A percentile compares a stretch with the other conserved stretches of the same genome.
Conservation (phyloP, 2,888 invertebrate species). For the Tuta absoluta region DNA sequence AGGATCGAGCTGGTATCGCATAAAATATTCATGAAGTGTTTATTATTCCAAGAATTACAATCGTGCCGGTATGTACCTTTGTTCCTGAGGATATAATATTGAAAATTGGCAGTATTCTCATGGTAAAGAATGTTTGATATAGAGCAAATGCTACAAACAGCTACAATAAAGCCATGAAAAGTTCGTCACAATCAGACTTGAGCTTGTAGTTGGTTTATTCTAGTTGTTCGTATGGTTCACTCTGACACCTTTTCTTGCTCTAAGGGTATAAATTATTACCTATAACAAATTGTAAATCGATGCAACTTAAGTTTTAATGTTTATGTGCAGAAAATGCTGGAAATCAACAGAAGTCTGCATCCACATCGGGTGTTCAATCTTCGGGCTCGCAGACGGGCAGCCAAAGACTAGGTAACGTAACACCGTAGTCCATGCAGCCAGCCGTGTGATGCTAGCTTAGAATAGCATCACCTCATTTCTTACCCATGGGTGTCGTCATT, state of each 20-base stretch:
- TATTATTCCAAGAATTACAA: not conserved
- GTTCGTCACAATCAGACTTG: too few relatives aligned
- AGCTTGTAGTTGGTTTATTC: too few relatives aligned
- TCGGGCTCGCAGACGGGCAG: constrained; percentile 38
- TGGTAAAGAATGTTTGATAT: not conserved
- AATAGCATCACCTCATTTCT: too few relatives aligned
- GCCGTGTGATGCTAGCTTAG: too few relatives aligned
- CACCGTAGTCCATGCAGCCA: not conserved
- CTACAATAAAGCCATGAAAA: too few relatives aligned
- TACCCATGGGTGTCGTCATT: too few relatives aligned
- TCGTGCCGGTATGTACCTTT: constrained; percentile 8
- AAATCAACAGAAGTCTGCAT: constrained; percentile 26
- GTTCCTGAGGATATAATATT: not conserved
- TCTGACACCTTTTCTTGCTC: too few relatives aligned
- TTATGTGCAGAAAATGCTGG: constrained; percentile 20
- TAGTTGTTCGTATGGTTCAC: too few relatives aligned
- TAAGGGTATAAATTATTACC: too few relatives aligned
- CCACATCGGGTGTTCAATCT: constrained; percentile 38
- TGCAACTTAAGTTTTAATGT: not conserved
- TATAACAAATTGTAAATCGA: too few relatives aligned
- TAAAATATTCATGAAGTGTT: constrained; percentile 2
- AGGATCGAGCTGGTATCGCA: not conserved
- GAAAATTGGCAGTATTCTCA: not conserved
- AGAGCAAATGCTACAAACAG: constrained; percentile 4
- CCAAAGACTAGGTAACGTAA: constrained; percentile 44